These are phyloP conservation scores for Botrylloides violaceus DNA, from an alignment of 23 tunicate genomes.

Conservation along the genomic window DNA sequence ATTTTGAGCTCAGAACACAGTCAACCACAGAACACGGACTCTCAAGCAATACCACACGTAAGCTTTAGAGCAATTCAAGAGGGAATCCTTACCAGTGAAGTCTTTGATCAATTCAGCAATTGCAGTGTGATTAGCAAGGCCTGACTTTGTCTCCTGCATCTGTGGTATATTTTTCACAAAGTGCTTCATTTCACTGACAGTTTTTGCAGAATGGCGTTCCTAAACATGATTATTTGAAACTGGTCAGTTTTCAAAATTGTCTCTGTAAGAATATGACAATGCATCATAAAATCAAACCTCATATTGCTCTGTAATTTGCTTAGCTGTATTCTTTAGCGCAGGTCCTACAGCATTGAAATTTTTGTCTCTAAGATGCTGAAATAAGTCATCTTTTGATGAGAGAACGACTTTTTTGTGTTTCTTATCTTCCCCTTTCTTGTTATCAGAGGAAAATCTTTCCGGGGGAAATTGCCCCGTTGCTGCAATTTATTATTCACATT, in stretches of 20 bases:
- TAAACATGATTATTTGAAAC: constrained; percentile 7
- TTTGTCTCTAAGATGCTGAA: constrained; percentile 42
- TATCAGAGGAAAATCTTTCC: constrained; percentile 52
- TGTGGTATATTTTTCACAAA: constrained; percentile 78
- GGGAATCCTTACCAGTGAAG: constrained; percentile 55
- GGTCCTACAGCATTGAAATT: constrained; percentile 93
- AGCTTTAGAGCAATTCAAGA: too few relatives aligned
- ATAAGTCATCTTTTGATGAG: constrained; percentile 82
- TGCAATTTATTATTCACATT: constrained; percentile 19
- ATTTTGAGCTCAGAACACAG: too few relatives aligned
- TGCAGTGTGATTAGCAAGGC: constrained; percentile 45
- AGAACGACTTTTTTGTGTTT: constrained; percentile 71
- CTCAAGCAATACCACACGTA: too few relatives aligned
- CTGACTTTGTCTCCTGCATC: constrained; percentile 71
- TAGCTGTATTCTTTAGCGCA: constrained; percentile 49
- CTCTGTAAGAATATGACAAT: too few relatives aligned
- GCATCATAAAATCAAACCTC: constrained; percentile 32
- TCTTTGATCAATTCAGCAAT: constrained; percentile 85
- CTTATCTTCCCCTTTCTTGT: constrained; percentile 53
- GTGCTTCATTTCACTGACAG: constrained; percentile 71
- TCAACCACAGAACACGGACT: too few relatives aligned
- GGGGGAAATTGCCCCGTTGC: constrained; percentile 80
- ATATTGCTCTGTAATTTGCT: constrained; percentile 53
- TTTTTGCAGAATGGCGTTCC: constrained; percentile 77
- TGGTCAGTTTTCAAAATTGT: background rate